These are phyloP conservation scores for Carassius gibelio DNA, from an alignment of 2,113 vertebrate genomes.

Conservation along the genomic window DNA sequence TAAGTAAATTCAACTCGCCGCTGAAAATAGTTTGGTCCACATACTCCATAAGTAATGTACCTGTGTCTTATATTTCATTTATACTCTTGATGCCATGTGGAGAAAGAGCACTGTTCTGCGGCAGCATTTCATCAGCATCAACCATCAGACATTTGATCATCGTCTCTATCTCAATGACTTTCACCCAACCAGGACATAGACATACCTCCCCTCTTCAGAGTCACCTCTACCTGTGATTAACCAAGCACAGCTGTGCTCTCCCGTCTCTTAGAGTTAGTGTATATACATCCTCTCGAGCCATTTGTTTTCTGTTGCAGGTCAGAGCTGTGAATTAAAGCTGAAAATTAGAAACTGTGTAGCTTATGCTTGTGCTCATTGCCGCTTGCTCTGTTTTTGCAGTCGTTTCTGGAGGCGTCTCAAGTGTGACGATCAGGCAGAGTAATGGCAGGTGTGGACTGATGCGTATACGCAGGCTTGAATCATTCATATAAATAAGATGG, in stretches of 20 bases:
- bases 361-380: slow-evolving; percentile 47
- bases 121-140: slow-evolving; percentile 20
- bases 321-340: neutral
- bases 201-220: neutral
- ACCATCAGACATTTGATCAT: slow-evolving; percentile 31
- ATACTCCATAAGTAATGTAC: slow-evolving; percentile 73
- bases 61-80: slow-evolving; percentile 72
- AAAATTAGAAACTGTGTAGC: neutral
- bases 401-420: slow-evolving; percentile 68
- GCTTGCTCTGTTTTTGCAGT: slow-evolving; percentile 48
- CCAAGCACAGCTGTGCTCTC: slow-evolving; percentile 33
- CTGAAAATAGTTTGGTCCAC: slow-evolving; percentile 71
- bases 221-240: slow-evolving; percentile 33
- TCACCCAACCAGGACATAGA: neutral
- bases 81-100: slow-evolving; percentile 59
- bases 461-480: slow-evolving; percentile 76
- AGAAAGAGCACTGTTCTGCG: neutral
- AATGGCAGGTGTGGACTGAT: slow-evolving; percentile 71
- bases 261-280: slow-evolving; percentile 3
- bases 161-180: neutral
- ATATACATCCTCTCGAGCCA: neutral
- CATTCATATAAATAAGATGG: slow-evolving; percentile 74
- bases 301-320: neutral
- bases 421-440: slow-evolving; percentile 71
- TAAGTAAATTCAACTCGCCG: slow-evolving; percentile 65